A percentile compares a stretch with the other conserved stretches of the same genome.
Conservation (phyloP, 2,888 invertebrate species). For the Geophilus truncorum region DNA sequence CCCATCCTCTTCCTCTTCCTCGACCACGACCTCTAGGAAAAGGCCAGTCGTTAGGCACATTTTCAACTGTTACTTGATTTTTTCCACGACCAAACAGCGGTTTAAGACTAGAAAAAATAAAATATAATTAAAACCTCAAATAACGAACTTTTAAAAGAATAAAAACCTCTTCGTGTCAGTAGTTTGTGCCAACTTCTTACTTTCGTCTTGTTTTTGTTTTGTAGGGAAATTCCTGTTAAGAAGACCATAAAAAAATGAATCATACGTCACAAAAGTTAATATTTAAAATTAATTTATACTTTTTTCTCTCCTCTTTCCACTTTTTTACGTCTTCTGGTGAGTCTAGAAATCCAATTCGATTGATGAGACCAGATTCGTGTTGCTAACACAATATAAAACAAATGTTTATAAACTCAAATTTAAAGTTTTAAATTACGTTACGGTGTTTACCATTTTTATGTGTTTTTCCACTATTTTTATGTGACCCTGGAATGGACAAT, state of each 20-base stretch:
- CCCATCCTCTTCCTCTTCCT: constrained; percentile 31
- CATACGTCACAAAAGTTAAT: neutral
- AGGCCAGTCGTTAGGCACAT: neutral
- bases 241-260: neutral
- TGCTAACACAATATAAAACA: constrained; percentile 51
- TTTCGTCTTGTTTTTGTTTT: constrained; percentile 45
- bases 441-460: constrained; percentile 64
- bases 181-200: neutral
- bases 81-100: neutral
- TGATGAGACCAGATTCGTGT: constrained; percentile 75
- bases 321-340: constrained; percentile 75
- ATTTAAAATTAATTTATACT: constrained; percentile 44
- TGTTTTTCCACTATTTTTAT: constrained; percentile 74
- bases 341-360: constrained; percentile 66
- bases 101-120: neutral
- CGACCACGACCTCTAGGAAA: constrained; percentile 35
- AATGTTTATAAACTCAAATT: constrained; percentile 40
- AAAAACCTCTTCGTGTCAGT: neutral
- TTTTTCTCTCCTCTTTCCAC: constrained; percentile 77
- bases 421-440: too few species aligned
- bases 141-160: neutral
- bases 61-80: neutral
- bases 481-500: constrained; percentile 73
- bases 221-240: constrained; percentile 64
- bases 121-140: neutral